phyloP scores from a whole-genome alignment of 2,888 invertebrate genomes.

The Archips crataeganus region DNA sequence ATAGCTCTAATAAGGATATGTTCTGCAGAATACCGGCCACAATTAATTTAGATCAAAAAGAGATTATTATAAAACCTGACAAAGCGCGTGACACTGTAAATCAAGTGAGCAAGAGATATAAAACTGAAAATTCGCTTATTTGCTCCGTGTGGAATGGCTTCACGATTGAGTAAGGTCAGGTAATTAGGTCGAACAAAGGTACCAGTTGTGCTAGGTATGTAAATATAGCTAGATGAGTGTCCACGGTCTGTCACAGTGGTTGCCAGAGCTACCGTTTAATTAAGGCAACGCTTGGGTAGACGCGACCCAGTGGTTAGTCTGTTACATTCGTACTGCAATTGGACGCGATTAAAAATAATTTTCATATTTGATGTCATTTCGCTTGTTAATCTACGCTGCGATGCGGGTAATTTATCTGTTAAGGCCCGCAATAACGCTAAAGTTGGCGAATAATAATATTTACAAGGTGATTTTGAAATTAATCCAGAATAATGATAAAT shows the following conservation, averaged over 20 bases:
- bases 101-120: not conserved
- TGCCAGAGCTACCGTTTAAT: conserved; percentile 75
- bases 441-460: conserved; percentile 1
- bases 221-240: conserved; percentile 15
- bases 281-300: conserved; percentile 76
- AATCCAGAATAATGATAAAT: no score
- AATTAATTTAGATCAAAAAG: no score
- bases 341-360: conserved; percentile 84
- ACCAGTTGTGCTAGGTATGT: conserved; percentile 5
- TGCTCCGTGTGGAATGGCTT: not conserved
- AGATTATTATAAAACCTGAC: not conserved
- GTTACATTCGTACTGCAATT: conserved; percentile 71
- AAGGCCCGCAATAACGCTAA: conserved; percentile 34
- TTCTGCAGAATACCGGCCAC: no score
- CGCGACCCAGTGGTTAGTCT: conserved; percentile 65
- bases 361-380: conserved; percentile 84
- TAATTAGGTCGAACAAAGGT: not conserved
- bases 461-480: not conserved
- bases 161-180: conserved; percentile 29
- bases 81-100: not conserved
- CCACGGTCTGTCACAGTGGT: conserved; percentile 48
- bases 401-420: conserved; percentile 76
- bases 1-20: no score
- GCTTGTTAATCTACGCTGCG: conserved; percentile 69
- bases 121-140: not conserved